Base-by-base conservation (phyloP, 2,113 vertebrate genomes). In the Rhynchopsitta pachyrhyncha region DNA sequence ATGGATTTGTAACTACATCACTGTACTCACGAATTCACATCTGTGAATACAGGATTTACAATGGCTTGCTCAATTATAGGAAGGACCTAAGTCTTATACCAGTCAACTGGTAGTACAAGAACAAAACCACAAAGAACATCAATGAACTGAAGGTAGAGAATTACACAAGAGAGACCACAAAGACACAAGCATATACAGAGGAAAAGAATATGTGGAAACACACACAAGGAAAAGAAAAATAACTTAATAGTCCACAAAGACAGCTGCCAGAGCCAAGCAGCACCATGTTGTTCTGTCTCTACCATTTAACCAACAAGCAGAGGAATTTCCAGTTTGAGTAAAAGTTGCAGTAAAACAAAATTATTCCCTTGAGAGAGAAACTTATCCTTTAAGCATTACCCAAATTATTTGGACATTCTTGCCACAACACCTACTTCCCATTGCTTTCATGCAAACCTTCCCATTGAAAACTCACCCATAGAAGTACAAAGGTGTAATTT, bases 401-500 rank as follows among this genome's bases (percentile, higher is more conserved):
- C 14, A 52, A 13, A n/a, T 10, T 55, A 62, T 44, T n/a, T 66
- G 9, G 33, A 91, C 8, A 27, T n/a, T 88, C 24, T 69, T 66
- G 17, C 2, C 13, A 57, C 17, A 57, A 23, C 2, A 46, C 8
- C 9, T 33, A 35, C 25, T 82, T 60, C 7, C 35, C 18, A 47
- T 2, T 27, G 33, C 13, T 80, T 69, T 42, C 3, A 13, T 31
- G 7, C 9, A 82, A 68, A 87, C 20, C 2, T 69, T 68, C 52
- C 35, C 11, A 24, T 1, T 75, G 29, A 74, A 79, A 82, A 55
- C 28, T 35, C 33, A 59, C 44, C 33, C 47, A 29, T 0, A 47
- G n/a, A 8, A 44, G 11, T 7, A 49, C 0, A 44, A 25, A 57
- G 10, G 2, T 29, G 22, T 4, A 31, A 69, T n/a, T 5, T 63